Evolutionary conservation across 2,888 invertebrate species (phyloP), one percentile per base, ranked within the genome.

Genomic region (Palloptera scutellata): DNA sequence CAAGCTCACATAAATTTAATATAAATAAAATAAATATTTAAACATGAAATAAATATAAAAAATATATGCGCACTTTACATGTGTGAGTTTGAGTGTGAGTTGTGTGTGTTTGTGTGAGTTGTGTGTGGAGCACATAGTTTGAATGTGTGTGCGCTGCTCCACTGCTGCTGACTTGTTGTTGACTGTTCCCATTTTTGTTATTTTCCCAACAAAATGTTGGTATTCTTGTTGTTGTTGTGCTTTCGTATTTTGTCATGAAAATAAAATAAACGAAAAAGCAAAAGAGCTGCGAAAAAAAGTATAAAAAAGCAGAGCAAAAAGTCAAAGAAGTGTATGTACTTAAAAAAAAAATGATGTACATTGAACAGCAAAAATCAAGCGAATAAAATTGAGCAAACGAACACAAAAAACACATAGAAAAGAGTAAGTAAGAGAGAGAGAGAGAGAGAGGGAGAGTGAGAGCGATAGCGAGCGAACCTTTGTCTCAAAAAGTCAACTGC

Each of bases 101-200:
- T 43, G 42, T 40, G 51, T 57, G 9, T 61, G 20, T 55, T 3
- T 64, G 42, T 48, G 17, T 45, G 11, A 17, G 55, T 12, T 41
- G 45, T 48, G 15, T 58, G 55, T 5, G n/a, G n/a, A n/a, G n/a
- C n/a, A n/a, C n/a, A n/a, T n/a, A n/a, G n/a, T n/a, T n/a, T 9
- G n/a, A 13, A 48, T n/a, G n/a, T 43, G 30, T 11, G 12, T 42
- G 61, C 54, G 65, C 53, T 64, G 45, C 30, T 62, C n/a, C n/a
- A 57, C 52, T 61, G 57, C 43, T 64, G 53, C 62, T 71, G 71
- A 69, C 71, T 71, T 70, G 70, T 71, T 70, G 70, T 70, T 71
- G 72, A 71, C 71, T 73, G 71, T 73, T 70, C 73, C 69, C 68
- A 73, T 73, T 73, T 68, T 54, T n/a, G n/a, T 42, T 43, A 42